phyloP scores from a whole-genome alignment of 2,888 invertebrate species.

The Notodonta ziczac region DNA sequence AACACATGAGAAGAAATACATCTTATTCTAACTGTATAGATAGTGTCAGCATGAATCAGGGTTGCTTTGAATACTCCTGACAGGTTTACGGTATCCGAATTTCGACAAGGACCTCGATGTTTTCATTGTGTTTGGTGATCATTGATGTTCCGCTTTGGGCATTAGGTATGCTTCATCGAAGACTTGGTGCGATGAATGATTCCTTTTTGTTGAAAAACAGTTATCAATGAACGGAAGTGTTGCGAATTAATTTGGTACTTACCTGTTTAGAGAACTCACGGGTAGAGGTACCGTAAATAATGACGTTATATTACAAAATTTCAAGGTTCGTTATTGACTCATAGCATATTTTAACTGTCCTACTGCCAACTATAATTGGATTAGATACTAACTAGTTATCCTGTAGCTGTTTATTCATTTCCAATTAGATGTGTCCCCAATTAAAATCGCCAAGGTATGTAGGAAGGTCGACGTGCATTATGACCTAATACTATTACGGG shows the following conservation, averaged over 20 bases:
- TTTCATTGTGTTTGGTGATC: slow-evolving; percentile 17
- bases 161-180: slow-evolving; percentile 49
- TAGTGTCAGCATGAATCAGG: slow-evolving; percentile 26
- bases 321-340: neutral
- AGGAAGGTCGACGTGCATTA: slow-evolving; percentile 65
- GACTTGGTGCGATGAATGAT: slow-evolving; percentile 42
- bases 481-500: slow-evolving; percentile 68
- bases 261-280: slow-evolving; percentile 5
- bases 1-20: slow-evolving; percentile 20
- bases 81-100: slow-evolving; percentile 43
- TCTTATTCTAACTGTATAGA: slow-evolving; percentile 33
- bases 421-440: slow-evolving; percentile 57
- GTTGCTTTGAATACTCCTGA: slow-evolving; percentile 31
- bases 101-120: slow-evolving; percentile 24
- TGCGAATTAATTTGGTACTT: slow-evolving; percentile 43
- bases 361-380: no score
- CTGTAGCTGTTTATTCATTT: slow-evolving; percentile 1
- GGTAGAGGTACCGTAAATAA: neutral
- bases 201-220: slow-evolving; percentile 20
- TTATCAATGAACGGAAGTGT: slow-evolving; percentile 34
- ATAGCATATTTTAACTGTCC: neutral
- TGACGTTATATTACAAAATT: slow-evolving; percentile 1
- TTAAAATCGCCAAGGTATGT: slow-evolving; percentile 55
- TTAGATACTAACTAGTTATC: no score
- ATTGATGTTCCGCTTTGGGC: slow-evolving; percentile 37